Evolutionary conservation across 2,888 invertebrate genomes (phyloP).

Genomic region (Escarpia spicata): DNA sequence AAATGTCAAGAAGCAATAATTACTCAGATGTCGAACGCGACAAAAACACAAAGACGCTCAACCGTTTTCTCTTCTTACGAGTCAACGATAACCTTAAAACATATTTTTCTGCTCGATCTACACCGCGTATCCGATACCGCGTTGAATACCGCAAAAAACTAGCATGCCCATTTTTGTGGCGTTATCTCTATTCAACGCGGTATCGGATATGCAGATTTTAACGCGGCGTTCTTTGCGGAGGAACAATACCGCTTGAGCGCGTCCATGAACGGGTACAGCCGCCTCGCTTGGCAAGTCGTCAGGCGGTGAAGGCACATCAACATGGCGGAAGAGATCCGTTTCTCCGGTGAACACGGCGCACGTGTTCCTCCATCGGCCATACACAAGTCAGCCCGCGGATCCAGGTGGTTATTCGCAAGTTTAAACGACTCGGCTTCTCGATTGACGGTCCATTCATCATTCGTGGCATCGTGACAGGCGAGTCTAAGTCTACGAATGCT

Average conservation of each 20-base stretch:
- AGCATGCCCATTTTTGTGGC: background rate
- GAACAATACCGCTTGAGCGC: background rate
- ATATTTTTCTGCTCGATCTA: background rate
- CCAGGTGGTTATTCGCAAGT: background rate
- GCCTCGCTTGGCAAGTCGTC: background rate
- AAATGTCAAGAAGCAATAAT: background rate
- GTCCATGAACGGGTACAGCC: background rate
- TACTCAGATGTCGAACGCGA: background rate
- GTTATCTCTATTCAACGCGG: background rate
- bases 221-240: background rate
- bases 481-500: background rate
- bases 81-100: background rate
- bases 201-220: background rate
- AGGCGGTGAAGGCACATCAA: background rate
- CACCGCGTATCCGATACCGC: background rate
- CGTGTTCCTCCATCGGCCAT: background rate
- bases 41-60: background rate
- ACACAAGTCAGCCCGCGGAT: background rate
- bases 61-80: background rate
- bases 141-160: background rate
- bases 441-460: background rate
- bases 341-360: background rate
- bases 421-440: background rate
- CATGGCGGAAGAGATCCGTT: background rate
- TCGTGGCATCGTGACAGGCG: background rate